Base-by-base conservation (phyloP, 2,797 vertebrate genomes). In the Oreochromis mossambicus region DNA sequence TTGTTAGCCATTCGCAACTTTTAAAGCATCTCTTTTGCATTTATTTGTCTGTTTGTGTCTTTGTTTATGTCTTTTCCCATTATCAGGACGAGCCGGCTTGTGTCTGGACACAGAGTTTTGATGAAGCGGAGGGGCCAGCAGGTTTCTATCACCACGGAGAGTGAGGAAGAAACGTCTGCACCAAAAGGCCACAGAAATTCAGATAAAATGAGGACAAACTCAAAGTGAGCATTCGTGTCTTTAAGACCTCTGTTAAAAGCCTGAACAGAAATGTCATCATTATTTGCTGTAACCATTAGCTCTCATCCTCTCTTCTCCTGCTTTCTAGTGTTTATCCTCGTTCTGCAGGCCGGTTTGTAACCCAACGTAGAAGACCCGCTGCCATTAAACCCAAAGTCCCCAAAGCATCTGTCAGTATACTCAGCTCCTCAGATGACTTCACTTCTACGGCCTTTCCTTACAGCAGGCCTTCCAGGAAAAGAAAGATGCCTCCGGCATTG, bases 401-500 rank as follows among this genome's bases (percentile, higher is more conserved):
- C 5, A 78, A 83, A 78, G 63, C 50, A 1, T 61, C 19, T 8
- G 34, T 36, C 7, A 73, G 5, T 48, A 81, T 86, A 21, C 55
- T 95, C 7, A 81, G 93, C 90, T 96, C 95, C 4, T 96, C 95
- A 1, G 94, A 95, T 15, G 95, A 96, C 8, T 95, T 95, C 43
- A 46, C 77, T 6, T 29, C 46, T n/a, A 46, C 52, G 21, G 61
- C 24, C 1, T 12, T 73, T 38, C 2, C 2, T 24, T 26, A 58
- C 41, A 78, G 52, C 14, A 51, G 29, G 21, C 29, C 80, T 21
- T 32, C 79, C 10, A 89, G 43, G 24, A 91, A 21, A 32, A 63
- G 4, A 43, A 84, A 6, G 10, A 34, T 13, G 19, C 79, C 9
- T 10, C 11, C 17, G 4, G 3, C 5, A 2, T 77, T 85, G 51